Conservation (phyloP, 2,888 invertebrate species). For the Cantharis rustica region DNA sequence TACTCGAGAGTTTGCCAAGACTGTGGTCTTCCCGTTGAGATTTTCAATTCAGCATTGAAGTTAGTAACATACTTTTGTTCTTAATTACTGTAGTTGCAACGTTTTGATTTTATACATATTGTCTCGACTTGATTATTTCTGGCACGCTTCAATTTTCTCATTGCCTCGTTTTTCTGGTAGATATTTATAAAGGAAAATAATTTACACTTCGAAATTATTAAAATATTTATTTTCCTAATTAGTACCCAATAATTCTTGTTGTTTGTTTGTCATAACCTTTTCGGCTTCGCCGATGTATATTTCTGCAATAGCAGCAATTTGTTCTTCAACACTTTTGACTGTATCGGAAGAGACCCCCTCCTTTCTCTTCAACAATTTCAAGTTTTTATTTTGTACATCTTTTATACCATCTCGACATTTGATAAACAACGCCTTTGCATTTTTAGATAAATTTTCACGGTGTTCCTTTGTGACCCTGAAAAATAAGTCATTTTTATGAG, state of each 20-base stretch:
- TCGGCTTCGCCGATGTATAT: conserved; percentile 69
- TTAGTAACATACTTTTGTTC: too few species aligned
- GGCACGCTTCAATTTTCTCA: too few species aligned
- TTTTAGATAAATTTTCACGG: conserved; percentile 84
- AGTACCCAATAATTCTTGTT: conserved; percentile 63
- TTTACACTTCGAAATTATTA: not conserved
- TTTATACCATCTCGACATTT: conserved; percentile 78
- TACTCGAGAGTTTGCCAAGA: too few species aligned
- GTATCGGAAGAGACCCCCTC: conserved; percentile 74
- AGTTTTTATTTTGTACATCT: conserved; percentile 73
- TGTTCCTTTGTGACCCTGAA: conserved; percentile 85
- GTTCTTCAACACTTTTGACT: conserved; percentile 67
- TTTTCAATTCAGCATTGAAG: too few species aligned
- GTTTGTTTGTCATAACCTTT: conserved; percentile 69
- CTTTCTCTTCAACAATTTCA: conserved; percentile 74
- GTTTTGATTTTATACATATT: too few species aligned
- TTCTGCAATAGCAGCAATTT: conserved; percentile 72
- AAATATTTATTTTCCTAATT: not conserved
- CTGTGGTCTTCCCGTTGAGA: too few species aligned
- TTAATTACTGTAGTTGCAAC: too few species aligned
- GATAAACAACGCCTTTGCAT: conserved; percentile 80
- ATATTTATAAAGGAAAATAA: not conserved
- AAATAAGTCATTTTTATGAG: conserved; percentile 6
- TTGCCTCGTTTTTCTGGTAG: too few species aligned
- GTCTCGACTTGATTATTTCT: too few species aligned